Base-by-base conservation (phyloP, 2,888 invertebrate species). In the Entomobrya proxima region DNA sequence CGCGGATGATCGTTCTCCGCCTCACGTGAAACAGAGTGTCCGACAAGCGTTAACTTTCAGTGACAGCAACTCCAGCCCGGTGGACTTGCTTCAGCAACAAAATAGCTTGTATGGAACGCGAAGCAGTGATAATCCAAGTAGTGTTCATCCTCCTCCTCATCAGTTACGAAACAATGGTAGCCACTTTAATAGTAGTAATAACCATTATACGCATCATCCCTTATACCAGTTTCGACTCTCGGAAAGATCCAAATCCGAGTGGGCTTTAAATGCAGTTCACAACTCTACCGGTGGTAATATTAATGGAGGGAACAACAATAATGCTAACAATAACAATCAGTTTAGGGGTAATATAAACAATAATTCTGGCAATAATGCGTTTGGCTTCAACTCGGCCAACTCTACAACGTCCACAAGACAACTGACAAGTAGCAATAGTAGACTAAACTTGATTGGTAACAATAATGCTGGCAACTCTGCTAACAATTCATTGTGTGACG, bases 161-260 rank as follows among this genome's bases (percentile, higher is more conserved):
- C 85, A 74, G 37, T 44, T 52, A 18, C 55, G 76, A 13, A 69
- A 74, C 37, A 64, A 18, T 64, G 35, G 47, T 67, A 82, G 77
- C 61, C 52, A 77, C 2, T 50, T 27, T 77, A 75, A 37, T 30
- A 58, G 15, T 50, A 58, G 15, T 50, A 78, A 50, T 40, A 85
- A 75, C 69, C 76, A 67, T 40, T 85, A 85, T 64, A 81, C 72
- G 35, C 80, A 80, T 55, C 79, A 88, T 72, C 86, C 86, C 61
- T 81, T 88, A 55, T 88, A 87, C 69, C 67, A 88, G 47, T 84
- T 88, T 40, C 74, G 88, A 27, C 78, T 90, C 27, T 83, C 88
- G 50, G 89, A 89, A 78, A 86, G 88, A 64, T 90, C 90, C 9
- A 90, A 90, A 75, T 89, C 89, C 0, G 90, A 90, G 40, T 90